Base-by-base conservation (phyloP, 2,888 invertebrate genomes). In the Strigamia crassipes region DNA sequence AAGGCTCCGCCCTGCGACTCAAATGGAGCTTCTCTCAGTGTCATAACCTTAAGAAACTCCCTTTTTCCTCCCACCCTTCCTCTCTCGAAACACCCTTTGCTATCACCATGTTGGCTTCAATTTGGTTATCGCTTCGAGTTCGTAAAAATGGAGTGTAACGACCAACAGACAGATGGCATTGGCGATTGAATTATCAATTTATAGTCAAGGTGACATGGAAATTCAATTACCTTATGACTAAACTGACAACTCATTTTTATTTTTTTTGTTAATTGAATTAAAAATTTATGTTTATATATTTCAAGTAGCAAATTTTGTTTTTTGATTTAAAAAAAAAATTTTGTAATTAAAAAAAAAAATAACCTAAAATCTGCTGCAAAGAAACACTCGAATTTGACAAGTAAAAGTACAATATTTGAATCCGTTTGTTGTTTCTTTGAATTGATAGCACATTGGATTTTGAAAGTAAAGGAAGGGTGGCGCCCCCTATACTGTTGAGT, bases 11-110 rank as follows among this genome's bases (percentile, higher is more conserved):
- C 56, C 56, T 56, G 56, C 56, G 56, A 56, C 56, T 56, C 56
- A 56, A 56, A 56, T 56, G 56, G 56, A 56, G 56, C 56, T 56
- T 56, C 56, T 56, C 56, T n/a, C 56, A 56, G 56, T 56, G 56
- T 56, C 56, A 56, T 56, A 56, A 56, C 56, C 56, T 56, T 56
- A 56, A 56, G 56, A 56, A 56, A 56, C 56, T 56, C 56, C 56
- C 56, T 56, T 18, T 18, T 18, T 18, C 21, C n/a, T 56, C 18
- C 21, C 18, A 9, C 21, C 18, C 56, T 9, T 9, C 56, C 56
- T 18, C 18, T 56, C 21, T n/a, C 2, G 56, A 18, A 56, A 21
- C 56, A 56, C 56, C 56, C 56, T 18, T 56, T 56, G 56, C 56
- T 56, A 56, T 56, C 56, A 56, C 56, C 56, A 56, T 56, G 56